phyloP scores from a whole-genome alignment of 2,113 vertebrate species.

The Glaucomys volans region DNA sequence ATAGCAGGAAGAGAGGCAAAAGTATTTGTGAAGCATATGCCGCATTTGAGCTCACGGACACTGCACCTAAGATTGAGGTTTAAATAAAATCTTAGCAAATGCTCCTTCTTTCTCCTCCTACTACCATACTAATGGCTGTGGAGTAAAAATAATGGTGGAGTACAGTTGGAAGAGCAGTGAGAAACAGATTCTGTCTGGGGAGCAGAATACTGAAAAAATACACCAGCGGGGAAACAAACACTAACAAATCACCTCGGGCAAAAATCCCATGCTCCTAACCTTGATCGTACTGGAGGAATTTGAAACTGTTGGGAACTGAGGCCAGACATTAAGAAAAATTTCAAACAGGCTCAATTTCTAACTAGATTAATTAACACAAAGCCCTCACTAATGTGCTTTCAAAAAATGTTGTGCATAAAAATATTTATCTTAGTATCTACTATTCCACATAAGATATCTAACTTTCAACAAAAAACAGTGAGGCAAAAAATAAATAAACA shows the following conservation, averaged over 20 bases:
- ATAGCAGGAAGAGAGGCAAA: not conserved
- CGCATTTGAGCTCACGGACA: not conserved
- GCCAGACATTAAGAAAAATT: not conserved
- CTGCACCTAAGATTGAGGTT: not conserved
- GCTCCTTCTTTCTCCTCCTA: not conserved
- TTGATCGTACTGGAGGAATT: not conserved
- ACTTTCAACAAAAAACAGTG: not conserved
- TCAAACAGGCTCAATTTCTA: not conserved
- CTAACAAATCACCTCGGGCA: not conserved
- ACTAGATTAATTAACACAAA: not conserved
- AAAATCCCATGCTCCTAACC: not conserved
- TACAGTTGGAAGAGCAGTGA: not conserved
- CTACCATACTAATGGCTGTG: not conserved
- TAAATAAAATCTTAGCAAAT: constrained; percentile 42
- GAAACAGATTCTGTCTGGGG: not conserved
- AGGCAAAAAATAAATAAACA: too few species aligned
- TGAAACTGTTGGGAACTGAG: not conserved
- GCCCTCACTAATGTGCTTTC: not conserved
- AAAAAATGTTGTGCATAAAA: not conserved
- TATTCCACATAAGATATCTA: not conserved
- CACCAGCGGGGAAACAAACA: not conserved
- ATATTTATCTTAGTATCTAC: not conserved
- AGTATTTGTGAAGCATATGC: not conserved
- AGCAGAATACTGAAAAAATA: not conserved
- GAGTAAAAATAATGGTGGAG: not conserved